Evolutionary conservation across 1,140 invertebrate genomes (phyloP), one percentile per base, ranked within the genome.

Genomic region (Drosophila sturtevanti): DNA sequence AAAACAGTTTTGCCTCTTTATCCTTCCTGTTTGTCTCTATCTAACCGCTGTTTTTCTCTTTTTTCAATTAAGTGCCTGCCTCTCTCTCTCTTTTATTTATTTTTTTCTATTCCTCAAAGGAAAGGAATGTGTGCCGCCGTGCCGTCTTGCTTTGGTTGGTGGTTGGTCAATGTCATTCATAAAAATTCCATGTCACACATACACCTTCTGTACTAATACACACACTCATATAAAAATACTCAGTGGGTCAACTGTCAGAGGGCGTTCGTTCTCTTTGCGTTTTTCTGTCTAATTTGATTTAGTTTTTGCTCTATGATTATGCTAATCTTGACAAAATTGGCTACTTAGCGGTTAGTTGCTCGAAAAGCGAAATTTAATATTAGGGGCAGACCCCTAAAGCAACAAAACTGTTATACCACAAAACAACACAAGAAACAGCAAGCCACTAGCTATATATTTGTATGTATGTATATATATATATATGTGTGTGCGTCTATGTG

Each of bases 121-220:
- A 65, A 70, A 60, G 56, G 58, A 35, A 55, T 51, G 54, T 55
- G 69, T 62, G 31, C 38, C 18, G 63, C 56, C 21, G 37, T 59
- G 35, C 3, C 27, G 27, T 31, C 27, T 31, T 31, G 37, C 38
- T 60, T 60, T 63, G 9, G 58, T 63, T 63, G 9, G 58, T 63
- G 56, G 48, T 22, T 34, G 79, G 69, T 87, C 84, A 87, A 87
- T 87, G 84, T 74, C 84, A 87, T 87, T 87, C 84, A 87, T 87
- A 89, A 87, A 87, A 89, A 82, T 89, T 76, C 74, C 73, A 70
- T 75, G 78, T 75, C 64, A 68, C 78, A 77, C 66, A 44, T 65
- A 73, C 63, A 64, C 58, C 9, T n/a, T n/a, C n/a, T 62, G 38
- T 14, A 56, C 27, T 27, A 22, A 58, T 16, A 58, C 55, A 18